phyloP scores from a whole-genome alignment of 2,888 invertebrate genomes.

The Copidosoma aretas region DNA sequence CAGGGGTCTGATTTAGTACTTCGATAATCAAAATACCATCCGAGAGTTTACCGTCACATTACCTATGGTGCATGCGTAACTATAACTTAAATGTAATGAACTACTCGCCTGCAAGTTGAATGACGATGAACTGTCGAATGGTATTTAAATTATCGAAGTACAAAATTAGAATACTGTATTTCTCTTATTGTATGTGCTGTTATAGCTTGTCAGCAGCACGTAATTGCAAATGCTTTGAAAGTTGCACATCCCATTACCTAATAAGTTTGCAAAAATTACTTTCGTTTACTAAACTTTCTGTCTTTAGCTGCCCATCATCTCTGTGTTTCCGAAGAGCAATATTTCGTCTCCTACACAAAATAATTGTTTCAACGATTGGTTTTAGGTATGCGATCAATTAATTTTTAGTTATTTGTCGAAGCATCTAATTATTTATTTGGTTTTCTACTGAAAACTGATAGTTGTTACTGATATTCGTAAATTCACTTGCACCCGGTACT shows the following conservation, averaged over 20 bases:
- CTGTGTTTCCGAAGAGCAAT: constrained; percentile 42
- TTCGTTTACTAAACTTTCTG: background rate
- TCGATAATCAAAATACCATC: too few species aligned
- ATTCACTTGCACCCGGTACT: constrained; percentile 40
- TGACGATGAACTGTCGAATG: too few species aligned
- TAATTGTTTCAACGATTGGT: constrained; percentile 43
- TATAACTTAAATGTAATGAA: too few species aligned
- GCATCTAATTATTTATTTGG: background rate
- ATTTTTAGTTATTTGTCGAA: constrained; percentile 23
- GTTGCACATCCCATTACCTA: constrained; percentile 7
- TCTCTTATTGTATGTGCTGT: background rate
- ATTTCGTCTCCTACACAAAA: constrained; percentile 47
- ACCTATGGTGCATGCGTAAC: too few species aligned
- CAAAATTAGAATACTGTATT: too few species aligned
- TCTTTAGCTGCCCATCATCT: background rate
- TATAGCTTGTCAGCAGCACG: constrained; percentile 22
- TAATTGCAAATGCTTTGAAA: constrained; percentile 30
- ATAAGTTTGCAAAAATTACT: constrained; percentile 8
- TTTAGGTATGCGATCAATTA: constrained; percentile 30
- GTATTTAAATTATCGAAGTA: too few species aligned
- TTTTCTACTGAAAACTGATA: constrained; percentile 31
- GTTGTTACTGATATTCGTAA: constrained; percentile 41
- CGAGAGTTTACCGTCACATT: too few species aligned
- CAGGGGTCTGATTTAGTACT: too few species aligned
- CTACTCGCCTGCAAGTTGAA: too few species aligned